phyloP scores from a whole-genome alignment of 2,113 vertebrate species.

The Rallus limicola region DNA sequence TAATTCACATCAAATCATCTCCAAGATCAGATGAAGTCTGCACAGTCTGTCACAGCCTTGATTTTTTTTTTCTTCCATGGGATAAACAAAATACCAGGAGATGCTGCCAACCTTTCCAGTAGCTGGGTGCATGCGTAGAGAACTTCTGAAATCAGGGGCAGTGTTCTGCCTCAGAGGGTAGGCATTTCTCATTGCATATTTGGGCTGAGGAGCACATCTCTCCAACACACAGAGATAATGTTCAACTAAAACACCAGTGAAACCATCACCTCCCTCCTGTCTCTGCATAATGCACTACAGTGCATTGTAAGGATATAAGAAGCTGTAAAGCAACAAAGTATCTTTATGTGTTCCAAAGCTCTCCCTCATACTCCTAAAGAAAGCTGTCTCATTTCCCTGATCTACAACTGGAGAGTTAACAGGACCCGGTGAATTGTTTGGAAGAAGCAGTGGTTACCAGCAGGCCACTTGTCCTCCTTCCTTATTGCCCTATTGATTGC shows the following conservation, averaged over 20 bases:
- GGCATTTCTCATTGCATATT: background rate
- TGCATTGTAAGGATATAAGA: background rate
- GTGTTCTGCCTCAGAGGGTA: background rate
- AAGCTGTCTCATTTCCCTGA: background rate
- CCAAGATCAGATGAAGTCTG: background rate
- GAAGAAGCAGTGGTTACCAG: background rate
- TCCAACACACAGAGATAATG: background rate
- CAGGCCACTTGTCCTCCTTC: conserved; percentile 23
- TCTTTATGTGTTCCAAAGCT: background rate
- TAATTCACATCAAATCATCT: background rate
- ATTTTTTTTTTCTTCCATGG: background rate
- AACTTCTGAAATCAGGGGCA: background rate
- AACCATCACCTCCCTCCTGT: background rate
- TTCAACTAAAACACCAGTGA: background rate
- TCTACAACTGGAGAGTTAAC: background rate
- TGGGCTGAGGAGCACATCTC: background rate
- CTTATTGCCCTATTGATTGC: conserved; percentile 53
- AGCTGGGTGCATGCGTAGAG: background rate
- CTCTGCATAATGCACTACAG: fast-evolving
- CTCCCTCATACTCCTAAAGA: background rate
- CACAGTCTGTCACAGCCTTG: fast-evolving
- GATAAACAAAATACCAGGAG: background rate
- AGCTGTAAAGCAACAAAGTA: background rate
- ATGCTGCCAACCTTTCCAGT: background rate
- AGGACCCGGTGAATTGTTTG: background rate